Evolutionary conservation across 2,888 invertebrate species (phyloP), one percentile per base, ranked within the genome.

Genomic region (Epinotia brunnichana): DNA sequence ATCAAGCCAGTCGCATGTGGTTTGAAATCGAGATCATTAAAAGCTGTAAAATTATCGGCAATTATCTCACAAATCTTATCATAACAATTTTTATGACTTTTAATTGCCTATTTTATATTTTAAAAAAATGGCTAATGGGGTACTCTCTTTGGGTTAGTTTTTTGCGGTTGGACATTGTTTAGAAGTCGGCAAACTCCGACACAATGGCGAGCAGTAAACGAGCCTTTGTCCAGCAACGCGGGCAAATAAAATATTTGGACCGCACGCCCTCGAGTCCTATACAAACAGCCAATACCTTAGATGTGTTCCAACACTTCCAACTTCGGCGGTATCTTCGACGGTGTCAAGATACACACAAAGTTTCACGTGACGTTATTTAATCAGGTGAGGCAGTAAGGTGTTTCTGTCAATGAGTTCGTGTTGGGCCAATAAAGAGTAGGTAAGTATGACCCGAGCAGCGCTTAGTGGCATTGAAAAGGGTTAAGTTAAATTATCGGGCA

Each of bases 221-320:
- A 77, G 79, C 83, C 82, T 85, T 88, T 87, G 85, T 87, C 81
- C 80, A 78, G 76, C 48, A 53, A 48, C 75, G 77, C 74, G 78
- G 80, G 85, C 87, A 89, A 90, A 90, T 89, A 90, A 88, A 90
- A 88, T 85, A 87, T 87, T 86, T 83, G 80, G 82, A 86, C 82
- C 79, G 80, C 81, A 77, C 82, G 78, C 80, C 80, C 77, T 81
- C 80, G 78, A 77, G 73, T 81, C 81, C 83, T 83, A 81, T 80
- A 77, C 77, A 81, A 84, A 83, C 76, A 82, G 56, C 76, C 70
- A 66, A 39, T 57, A 39, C 63, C 48, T 69, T 66, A 64, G 59
- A 56, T 70, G 73, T 76, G 78, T 83, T 83, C 83, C 21, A 24
- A n/a, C n/a, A n/a, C n/a, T n/a, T 24, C 21, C 81, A 56, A 39